A percentile compares a stretch with the other conserved stretches of the same genome.
These are phyloP conservation scores for Puffinus mauretanicus DNA, from an alignment of 2,113 vertebrate genomes.

Conservation along the genomic window DNA sequence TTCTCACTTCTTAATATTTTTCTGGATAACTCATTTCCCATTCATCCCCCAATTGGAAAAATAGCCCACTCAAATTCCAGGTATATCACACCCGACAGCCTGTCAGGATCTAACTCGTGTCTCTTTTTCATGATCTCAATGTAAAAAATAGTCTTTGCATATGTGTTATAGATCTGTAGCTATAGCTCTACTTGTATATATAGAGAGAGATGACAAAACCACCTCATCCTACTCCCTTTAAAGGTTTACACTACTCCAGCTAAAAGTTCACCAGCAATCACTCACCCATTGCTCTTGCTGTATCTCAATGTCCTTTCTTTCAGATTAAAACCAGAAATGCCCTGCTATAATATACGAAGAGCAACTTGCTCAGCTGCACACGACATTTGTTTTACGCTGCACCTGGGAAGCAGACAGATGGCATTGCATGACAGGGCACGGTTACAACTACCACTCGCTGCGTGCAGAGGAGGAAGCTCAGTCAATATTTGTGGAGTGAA, in stretches of 20 bases:
- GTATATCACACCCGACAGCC: background rate
- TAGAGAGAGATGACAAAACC: rapidly evolving
- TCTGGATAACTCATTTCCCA: background rate
- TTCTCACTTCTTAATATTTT: background rate
- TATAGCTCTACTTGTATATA: background rate
- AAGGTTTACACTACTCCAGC: background rate
- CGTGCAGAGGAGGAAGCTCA: background rate
- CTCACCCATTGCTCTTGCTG: background rate
- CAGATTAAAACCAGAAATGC: background rate
- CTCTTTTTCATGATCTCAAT: background rate
- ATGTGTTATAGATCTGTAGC: background rate
- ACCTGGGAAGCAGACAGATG: background rate
- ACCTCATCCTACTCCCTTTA: background rate
- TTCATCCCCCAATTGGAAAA: rapidly evolving
- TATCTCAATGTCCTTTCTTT: background rate
- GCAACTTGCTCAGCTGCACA: background rate
- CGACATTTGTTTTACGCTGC: rapidly evolving
- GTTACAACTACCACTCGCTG: background rate
- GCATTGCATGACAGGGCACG: rapidly evolving
- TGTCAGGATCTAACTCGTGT: background rate
- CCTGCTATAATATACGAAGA: background rate
- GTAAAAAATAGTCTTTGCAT: background rate
- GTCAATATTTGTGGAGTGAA: background rate
- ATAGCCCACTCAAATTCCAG: background rate
- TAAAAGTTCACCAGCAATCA: background rate